These are phyloP conservation scores for Erpornis zantholeuca DNA, from an alignment of 2,113 vertebrate species.

Conservation along the genomic window DNA sequence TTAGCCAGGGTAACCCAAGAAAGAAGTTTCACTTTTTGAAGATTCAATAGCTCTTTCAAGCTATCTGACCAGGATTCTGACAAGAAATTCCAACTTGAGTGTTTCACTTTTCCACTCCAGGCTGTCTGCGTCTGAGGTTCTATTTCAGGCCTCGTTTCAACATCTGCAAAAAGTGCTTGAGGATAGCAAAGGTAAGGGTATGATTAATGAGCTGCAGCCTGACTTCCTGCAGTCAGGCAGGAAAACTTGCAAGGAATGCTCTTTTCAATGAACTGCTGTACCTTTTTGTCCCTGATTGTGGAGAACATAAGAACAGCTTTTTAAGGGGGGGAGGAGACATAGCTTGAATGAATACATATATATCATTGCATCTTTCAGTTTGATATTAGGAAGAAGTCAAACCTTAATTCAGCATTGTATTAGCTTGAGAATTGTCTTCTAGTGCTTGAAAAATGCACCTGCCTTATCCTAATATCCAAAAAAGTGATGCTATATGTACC, in stretches of 20 bases:
- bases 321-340: not conserved
- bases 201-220: not conserved
- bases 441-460: fast-evolving
- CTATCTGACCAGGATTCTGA: not conserved
- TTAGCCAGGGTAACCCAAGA: not conserved
- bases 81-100: not conserved
- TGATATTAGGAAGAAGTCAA: not conserved
- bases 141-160: not conserved
- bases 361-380: not conserved
- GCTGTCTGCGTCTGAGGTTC: not conserved
- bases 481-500: not conserved
- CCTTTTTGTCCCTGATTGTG: not conserved
- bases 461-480: not conserved
- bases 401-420: not conserved
- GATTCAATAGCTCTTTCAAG: not conserved
- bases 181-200: not conserved
- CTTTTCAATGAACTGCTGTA: not conserved
- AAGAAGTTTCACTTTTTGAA: not conserved
- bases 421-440: not conserved
- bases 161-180: not conserved
- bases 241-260: not conserved
- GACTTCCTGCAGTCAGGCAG: not conserved
- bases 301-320: not conserved
- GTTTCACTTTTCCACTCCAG: not conserved
- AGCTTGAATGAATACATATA: too few species aligned